Conservation (phyloP, 2,113 vertebrate genomes). For the Lonchura striata region DNA sequence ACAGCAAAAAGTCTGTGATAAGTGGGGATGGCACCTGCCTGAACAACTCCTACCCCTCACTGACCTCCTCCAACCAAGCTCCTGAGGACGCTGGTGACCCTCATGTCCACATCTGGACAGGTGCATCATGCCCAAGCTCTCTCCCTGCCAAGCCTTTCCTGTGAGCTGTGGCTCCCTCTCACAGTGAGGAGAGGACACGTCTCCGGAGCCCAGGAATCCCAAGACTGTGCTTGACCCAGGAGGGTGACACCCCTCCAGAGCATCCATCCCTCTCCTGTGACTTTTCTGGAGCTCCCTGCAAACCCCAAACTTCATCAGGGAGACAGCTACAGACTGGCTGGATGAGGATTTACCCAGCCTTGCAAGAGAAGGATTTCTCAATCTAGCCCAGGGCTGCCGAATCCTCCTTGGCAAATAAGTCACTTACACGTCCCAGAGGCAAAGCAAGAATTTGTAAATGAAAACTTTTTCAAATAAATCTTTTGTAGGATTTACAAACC, state of each 20-base stretch:
- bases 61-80: neutral
- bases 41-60: neutral
- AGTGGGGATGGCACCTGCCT: neutral
- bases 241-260: neutral
- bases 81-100: neutral
- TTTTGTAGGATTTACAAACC: slow-evolving; percentile 66
- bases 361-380: slow-evolving; percentile 39
- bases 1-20: neutral
- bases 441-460: slow-evolving; percentile 61
- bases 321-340: neutral
- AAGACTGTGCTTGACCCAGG: neutral
- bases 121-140: neutral
- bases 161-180: neutral
- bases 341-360: neutral
- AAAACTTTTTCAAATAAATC: slow-evolving; percentile 57
- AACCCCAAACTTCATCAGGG: neutral
- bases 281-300: neutral
- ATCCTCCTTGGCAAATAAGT: slow-evolving; percentile 52
- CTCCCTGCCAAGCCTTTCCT: neutral
- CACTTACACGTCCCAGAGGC: slow-evolving; percentile 43
- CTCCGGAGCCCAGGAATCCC: neutral
- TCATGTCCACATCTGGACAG: neutral
- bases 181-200: fast-evolving
- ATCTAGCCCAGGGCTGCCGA: neutral
- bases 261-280: neutral